Evolutionary conservation across 1,140 invertebrate genomes (phyloP), one percentile per base, ranked within the genome.

Genomic region (Drosophila arizonae): DNA sequence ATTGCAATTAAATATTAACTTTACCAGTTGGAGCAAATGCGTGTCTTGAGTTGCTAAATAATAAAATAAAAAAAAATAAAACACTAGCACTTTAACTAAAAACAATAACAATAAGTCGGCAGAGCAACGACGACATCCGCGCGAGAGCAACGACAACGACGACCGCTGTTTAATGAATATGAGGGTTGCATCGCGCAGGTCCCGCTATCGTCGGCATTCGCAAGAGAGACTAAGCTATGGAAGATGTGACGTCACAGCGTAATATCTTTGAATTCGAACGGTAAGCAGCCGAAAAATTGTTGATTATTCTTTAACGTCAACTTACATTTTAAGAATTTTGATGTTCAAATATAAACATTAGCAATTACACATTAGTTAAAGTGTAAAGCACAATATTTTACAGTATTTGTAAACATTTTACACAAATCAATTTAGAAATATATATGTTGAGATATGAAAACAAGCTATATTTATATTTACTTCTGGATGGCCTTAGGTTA

Each of bases 51-150:
- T 50, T 66, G 56, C 41, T 56, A 72, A 72, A 1, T 24, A 24
- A 24, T 2, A 69, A 68, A 62, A 17, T 17, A 17, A 17, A 17
- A 17, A 17, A 0, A 17, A 17, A n/a, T n/a, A 68, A 65, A 62
- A 69, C 43, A 62, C 43, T 69, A 73, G 52, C 51, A 43, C 57
- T 57, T 69, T 55, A 72, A 72, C 50, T 61, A 72, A 72, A 72
- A 72, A 72, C 70, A 72, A 72, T 72, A 72, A 72, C 70, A 72
- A 72, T 68, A 72, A 72, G 56, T 72, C 70, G 70, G 64, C 64
- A 72, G 56, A 68, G 64, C 70, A 68, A 46, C 69, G 62, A 66
- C 70, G 56, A 72, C 70, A 56, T 68, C 70, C 70, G 64, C 70
- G 50, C 70, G 70, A 72, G 52, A 74, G 72, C 72, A 70, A 74